Percentiles rank a stretch among this genome's conserved stretches.
phyloP scores from a whole-genome alignment of 2,113 vertebrate species.

The Bujurquina vittata region DNA sequence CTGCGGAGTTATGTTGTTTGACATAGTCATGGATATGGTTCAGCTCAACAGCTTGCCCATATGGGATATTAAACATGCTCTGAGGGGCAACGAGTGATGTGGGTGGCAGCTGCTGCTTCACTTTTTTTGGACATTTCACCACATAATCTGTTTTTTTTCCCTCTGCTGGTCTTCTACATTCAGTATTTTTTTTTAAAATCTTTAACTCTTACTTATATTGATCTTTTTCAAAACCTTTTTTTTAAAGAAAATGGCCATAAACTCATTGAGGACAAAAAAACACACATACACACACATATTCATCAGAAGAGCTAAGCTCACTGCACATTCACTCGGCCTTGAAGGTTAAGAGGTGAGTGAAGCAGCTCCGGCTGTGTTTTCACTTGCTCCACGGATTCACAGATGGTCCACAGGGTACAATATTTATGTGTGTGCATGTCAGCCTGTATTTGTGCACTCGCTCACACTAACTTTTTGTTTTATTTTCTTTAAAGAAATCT shows the following conservation, averaged over 20 bases:
- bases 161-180: not conserved
- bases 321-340: slow-evolving; percentile 37
- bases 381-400: slow-evolving; percentile 58
- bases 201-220: not conserved
- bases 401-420: slow-evolving; percentile 40
- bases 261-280: not conserved
- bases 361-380: slow-evolving; percentile 70
- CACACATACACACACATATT: not conserved
- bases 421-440: slow-evolving; percentile 35
- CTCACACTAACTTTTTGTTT: slow-evolving; percentile 29
- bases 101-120: slow-evolving; percentile 58
- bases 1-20: slow-evolving; percentile 47
- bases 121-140: slow-evolving; percentile 28
- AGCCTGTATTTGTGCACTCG: slow-evolving; percentile 11
- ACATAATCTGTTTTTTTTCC: not conserved
- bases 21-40: slow-evolving; percentile 41
- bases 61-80: slow-evolving; percentile 53
- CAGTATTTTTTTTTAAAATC: not conserved
- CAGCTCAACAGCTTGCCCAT: slow-evolving; percentile 32
- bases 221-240: not conserved
- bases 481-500: slow-evolving; percentile 44
- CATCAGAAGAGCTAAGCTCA: not conserved
- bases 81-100: slow-evolving; percentile 52
- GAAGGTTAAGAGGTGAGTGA: slow-evolving; percentile 59
- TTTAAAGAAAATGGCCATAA: not conserved